Base-by-base conservation (phyloP, 1,140 invertebrate genomes). In the Laupala kohalensis region DNA sequence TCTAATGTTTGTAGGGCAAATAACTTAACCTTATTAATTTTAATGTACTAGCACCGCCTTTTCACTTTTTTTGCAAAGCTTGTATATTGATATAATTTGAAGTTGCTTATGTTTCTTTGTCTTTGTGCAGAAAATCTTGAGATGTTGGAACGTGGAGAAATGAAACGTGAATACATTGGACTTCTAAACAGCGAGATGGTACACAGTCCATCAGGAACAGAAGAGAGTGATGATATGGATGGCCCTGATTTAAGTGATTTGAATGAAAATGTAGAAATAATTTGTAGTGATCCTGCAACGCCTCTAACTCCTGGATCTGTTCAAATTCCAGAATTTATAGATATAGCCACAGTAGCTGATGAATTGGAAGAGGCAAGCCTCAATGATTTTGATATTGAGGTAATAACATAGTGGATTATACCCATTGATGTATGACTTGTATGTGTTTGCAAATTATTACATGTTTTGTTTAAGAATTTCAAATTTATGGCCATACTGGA, bases 91-190 rank as follows among this genome's bases (percentile, higher is more conserved):
- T 9, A 23, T 26, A 67, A 24, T 67, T 23, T 67, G 23, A 9
- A 12, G 6, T 12, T 67, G 26, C 6, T 68, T 68, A 19, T 62
- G 37, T 62, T 62, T 62, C 37, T 62, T 28, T 25, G 24, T 66
- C 13, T 37, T 69, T 12, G 37, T 81, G 24, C 79, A 87, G 92
- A 94, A 75, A 88, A 91, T 76, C 77, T 95, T 75, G 92, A 94
- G 77, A 83, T 89, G 0, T 76, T 95, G 15, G 92, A 94, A 79
- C 83, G 90, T 3, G 92, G 93, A 0, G 92, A 94, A 78, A 89
- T 95, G 88, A 93, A 94, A 76, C 91, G 82, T 75, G 82, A 83
- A 30, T 81, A 80, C 75, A 76, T 75, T 69, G 75, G 75, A 62
- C 79, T 79, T 72, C 78, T 78, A 70, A 81, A 79, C 73, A 80